phyloP scores from a whole-genome alignment of 2,888 invertebrate genomes.

The Leptinotarsa haldemani region DNA sequence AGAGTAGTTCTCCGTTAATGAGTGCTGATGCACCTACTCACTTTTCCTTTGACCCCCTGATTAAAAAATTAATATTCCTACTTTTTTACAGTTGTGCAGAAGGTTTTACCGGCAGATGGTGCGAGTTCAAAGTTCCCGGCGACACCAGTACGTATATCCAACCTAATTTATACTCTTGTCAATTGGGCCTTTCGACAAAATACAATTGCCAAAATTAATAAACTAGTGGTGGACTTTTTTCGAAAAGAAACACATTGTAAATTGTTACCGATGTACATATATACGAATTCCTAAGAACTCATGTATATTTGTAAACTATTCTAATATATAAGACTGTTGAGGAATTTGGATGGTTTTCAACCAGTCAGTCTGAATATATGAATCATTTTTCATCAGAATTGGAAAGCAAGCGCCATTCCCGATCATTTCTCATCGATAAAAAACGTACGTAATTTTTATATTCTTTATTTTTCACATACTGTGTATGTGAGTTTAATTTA shows the following conservation, averaged over 20 bases:
- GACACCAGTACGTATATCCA: constrained; percentile 83
- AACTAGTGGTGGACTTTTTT: constrained; percentile 47
- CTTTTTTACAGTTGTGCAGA: constrained; percentile 77
- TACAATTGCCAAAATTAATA: constrained; percentile 77
- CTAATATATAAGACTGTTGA: constrained; percentile 60
- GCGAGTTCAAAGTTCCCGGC: constrained; percentile 82
- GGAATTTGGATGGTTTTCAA: constrained; percentile 48
- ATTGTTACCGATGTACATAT: constrained; percentile 60
- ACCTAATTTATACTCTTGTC: constrained; percentile 76
- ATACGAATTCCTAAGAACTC: constrained; percentile 34
- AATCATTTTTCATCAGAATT: constrained; percentile 40
- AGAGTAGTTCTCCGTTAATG: too few species aligned
- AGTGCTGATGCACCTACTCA: too few species aligned
- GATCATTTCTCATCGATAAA: neutral
- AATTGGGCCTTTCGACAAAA: constrained; percentile 81
- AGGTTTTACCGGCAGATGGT: constrained; percentile 82
- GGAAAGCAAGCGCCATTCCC: neutral
- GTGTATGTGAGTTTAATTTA: constrained; percentile 49
- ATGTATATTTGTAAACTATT: constrained; percentile 61
- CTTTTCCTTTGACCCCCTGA: too few species aligned
- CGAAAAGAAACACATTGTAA: constrained; percentile 45
- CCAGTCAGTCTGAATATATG: constrained; percentile 35
- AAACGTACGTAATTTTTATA: constrained; percentile 1
- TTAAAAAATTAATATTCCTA: too few species aligned
- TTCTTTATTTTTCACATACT: constrained; percentile 47